Percentiles rank a stretch among this genome's conserved stretches.
These are phyloP conservation scores for Bergia sp. DNA, from an alignment of 92 coral and sea anemone genomes.

Conservation along the genomic window DNA sequence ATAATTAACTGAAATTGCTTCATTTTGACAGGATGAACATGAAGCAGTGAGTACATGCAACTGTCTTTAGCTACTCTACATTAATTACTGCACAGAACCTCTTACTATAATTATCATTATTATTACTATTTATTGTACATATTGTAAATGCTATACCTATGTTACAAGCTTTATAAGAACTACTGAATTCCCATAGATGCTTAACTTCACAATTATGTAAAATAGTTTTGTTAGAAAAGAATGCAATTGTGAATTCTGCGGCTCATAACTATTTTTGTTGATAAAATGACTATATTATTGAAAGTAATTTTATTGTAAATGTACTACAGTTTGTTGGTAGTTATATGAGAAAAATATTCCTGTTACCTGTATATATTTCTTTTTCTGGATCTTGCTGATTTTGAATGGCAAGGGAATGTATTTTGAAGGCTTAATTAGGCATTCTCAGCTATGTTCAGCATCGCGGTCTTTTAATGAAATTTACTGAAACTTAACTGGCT, in stretches of 20 bases:
- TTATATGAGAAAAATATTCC: too few species aligned
- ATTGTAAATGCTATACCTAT: background rate
- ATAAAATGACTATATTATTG: too few species aligned
- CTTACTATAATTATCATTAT: background rate
- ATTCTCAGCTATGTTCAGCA: background rate
- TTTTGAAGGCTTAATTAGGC: background rate
- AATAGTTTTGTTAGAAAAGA: background rate
- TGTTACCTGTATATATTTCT: background rate
- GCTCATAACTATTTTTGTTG: background rate
- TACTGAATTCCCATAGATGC: background rate
- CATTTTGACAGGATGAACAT: constrained; percentile 42
- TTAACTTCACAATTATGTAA: background rate
- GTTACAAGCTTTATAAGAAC: background rate
- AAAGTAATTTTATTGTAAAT: too few species aligned
- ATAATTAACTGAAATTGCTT: constrained; percentile 17
- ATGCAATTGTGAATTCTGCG: background rate
- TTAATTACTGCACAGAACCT: background rate
- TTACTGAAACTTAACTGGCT: too few species aligned
- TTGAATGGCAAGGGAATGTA: too few species aligned
- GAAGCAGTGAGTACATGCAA: constrained; percentile 29
- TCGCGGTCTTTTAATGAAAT: background rate
- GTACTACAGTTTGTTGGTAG: background rate
- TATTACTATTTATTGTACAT: background rate
- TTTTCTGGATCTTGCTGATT: background rate
- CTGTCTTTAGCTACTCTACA: background rate